Percentiles rank a stretch among this genome's conserved stretches.
Evolutionary conservation across 1,140 invertebrate genomes (phyloP).

Genomic region (Saccostrea cuccullata): DNA sequence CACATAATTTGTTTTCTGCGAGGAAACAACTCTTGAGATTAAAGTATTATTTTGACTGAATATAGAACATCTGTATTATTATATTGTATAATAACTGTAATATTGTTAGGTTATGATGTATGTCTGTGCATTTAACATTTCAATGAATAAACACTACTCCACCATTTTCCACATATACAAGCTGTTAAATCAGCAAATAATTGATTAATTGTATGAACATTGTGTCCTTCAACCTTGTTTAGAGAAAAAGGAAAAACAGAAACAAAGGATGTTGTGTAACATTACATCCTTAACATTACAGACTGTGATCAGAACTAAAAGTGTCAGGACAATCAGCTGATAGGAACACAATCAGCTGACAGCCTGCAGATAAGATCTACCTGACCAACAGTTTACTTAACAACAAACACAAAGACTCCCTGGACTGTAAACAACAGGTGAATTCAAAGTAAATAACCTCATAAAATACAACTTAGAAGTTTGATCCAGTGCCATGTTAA

Average conservation of each 20-base stretch:
- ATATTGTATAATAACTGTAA: too few relatives aligned
- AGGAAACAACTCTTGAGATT: too few relatives aligned
- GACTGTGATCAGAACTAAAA: neutral
- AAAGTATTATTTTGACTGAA: too few relatives aligned
- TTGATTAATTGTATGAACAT: neutral
- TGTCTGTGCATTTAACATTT: too few relatives aligned
- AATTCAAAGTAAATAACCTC: constrained; percentile 11
- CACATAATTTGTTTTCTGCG: too few relatives aligned
- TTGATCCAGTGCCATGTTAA: neutral
- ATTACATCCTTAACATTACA: neutral
- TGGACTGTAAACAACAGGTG: constrained; percentile 20
- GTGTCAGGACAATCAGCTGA: too few relatives aligned
- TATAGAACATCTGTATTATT: too few relatives aligned
- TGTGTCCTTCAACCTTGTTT: neutral
- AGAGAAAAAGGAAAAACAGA: neutral
- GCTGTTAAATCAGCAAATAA: too few relatives aligned
- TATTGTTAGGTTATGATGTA: too few relatives aligned
- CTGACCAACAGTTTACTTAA: constrained; percentile 2
- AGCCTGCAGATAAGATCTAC: neutral
- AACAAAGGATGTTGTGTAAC: constrained; percentile 4
- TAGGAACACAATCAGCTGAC: constrained; percentile 2
- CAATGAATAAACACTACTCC: too few relatives aligned
- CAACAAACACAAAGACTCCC: constrained; percentile 1
- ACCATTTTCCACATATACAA: too few relatives aligned
- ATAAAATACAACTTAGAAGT: neutral